A percentile compares a stretch with the other conserved stretches of the same genome.
phyloP scores from a whole-genome alignment of 2,888 invertebrate species.

The Subacronicta megacephala region DNA sequence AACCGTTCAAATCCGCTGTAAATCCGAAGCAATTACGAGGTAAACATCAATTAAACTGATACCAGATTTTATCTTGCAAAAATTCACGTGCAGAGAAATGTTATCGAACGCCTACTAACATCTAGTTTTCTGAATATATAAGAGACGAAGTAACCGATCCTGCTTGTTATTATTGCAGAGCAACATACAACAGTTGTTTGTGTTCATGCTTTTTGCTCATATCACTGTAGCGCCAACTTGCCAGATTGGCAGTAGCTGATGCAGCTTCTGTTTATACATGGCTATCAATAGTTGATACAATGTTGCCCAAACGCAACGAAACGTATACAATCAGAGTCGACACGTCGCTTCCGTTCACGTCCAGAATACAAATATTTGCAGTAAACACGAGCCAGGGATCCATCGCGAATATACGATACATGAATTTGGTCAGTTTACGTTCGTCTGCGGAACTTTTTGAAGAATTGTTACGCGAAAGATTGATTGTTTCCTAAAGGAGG shows the following conservation, averaged over 20 bases:
- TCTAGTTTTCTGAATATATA: slow-evolving; percentile 13
- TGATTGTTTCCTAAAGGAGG: background rate
- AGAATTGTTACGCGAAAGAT: slow-evolving; percentile 12
- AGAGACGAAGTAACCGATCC: slow-evolving; percentile 8
- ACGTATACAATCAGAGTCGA: slow-evolving; percentile 56
- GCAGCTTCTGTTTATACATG: slow-evolving; percentile 43
- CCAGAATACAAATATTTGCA: slow-evolving; percentile 71
- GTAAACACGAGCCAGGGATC: slow-evolving; percentile 31
- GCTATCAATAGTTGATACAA: slow-evolving; percentile 60
- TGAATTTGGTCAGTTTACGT: slow-evolving; percentile 26
- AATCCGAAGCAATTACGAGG: slow-evolving; percentile 17
- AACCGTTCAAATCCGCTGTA: slow-evolving; percentile 23
- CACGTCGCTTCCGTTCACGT: slow-evolving; percentile 74
- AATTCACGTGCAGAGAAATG: slow-evolving; percentile 16
- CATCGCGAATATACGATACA: slow-evolving; percentile 27
- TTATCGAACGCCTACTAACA: slow-evolving; percentile 5
- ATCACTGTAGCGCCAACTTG: slow-evolving; percentile 15
- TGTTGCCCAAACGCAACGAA: slow-evolving; percentile 61
- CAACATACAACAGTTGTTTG: slow-evolving; percentile 31
- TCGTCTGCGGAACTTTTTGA: background rate
- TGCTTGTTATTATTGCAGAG: slow-evolving; percentile 18
- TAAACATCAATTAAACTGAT: slow-evolving; percentile 27
- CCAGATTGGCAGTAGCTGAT: slow-evolving; percentile 39
- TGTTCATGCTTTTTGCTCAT: slow-evolving; percentile 34
- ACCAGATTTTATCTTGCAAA: slow-evolving; percentile 13